Percentiles rank a stretch among this genome's conserved stretches.
Evolutionary conservation across 2,888 invertebrate genomes (phyloP).

Genomic region (Tetrapedia diversipes): DNA sequence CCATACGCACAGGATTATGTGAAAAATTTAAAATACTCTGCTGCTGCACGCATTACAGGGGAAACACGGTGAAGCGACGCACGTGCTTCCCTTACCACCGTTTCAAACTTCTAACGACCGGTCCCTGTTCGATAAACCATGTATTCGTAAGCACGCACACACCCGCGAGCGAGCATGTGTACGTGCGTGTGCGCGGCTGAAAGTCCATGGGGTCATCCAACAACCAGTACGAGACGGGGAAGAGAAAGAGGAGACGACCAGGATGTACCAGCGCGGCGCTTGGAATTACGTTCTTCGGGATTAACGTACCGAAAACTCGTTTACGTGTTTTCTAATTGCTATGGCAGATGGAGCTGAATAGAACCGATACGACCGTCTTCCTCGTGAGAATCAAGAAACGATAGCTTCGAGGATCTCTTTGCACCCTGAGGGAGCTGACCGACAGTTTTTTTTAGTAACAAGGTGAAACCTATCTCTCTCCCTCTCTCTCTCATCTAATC

Average conservation of each 20-base stretch:
- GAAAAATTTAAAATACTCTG: neutral
- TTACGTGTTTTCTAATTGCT: constrained; percentile 69
- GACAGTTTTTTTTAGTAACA: constrained; percentile 9
- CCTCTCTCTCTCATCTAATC: neutral
- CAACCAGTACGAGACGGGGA: constrained; percentile 15
- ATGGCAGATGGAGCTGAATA: constrained; percentile 47
- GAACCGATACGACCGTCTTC: constrained; percentile 27
- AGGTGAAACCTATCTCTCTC: too few species aligned
- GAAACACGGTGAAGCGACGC: constrained; percentile 61
- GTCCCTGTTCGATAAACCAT: constrained; percentile 64
- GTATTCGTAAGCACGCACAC: constrained; percentile 29
- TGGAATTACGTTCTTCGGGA: constrained; percentile 66
- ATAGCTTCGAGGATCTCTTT: constrained; percentile 23
- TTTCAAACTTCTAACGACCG: constrained; percentile 69
- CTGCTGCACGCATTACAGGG: constrained; percentile 3
- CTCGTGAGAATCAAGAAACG: constrained; percentile 54
- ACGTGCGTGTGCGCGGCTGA: constrained; percentile 47
- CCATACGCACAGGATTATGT: neutral
- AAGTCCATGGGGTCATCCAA: constrained; percentile 70
- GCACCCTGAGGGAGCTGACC: neutral
- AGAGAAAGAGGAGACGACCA: constrained; percentile 36
- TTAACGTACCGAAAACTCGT: constrained; percentile 72
- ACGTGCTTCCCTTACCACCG: constrained; percentile 42
- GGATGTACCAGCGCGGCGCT: constrained; percentile 55
- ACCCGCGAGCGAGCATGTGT: constrained; percentile 13